These are phyloP conservation scores for Dorcus hopei DNA, from an alignment of 2,888 invertebrate species.

Conservation along the genomic window DNA sequence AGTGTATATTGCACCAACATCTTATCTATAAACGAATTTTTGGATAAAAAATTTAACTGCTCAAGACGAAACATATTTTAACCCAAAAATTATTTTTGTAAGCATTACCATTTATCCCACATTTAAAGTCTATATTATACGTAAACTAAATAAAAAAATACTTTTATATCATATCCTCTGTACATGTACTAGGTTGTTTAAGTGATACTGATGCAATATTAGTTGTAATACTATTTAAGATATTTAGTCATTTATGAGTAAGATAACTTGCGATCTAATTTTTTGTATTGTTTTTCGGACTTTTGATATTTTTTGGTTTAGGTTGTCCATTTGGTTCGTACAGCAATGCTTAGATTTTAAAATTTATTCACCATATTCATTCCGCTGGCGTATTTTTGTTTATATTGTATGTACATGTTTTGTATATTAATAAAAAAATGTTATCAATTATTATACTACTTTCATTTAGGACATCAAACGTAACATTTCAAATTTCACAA, in stretches of 20 bases:
- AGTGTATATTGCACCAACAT: no score
- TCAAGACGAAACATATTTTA: no score
- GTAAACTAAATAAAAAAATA: no score
- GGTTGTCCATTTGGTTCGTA: slow-evolving; percentile 1
- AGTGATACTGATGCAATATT: slow-evolving; percentile 16
- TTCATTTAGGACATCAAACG: no score
- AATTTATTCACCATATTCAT: background rate
- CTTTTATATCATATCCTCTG: no score
- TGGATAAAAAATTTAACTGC: no score
- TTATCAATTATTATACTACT: background rate
- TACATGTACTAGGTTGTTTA: background rate
- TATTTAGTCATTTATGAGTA: slow-evolving; percentile 1
- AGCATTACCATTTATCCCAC: no score
- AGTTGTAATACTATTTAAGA: slow-evolving; percentile 3
- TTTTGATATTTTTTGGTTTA: background rate
- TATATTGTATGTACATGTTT: slow-evolving; percentile 11
- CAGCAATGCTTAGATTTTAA: background rate
- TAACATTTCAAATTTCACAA: no score
- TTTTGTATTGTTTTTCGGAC: slow-evolving; percentile 3
- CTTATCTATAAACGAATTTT: no score
- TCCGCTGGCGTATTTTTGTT: slow-evolving; percentile 4
- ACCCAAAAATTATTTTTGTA: no score
- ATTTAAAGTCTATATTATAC: no score
- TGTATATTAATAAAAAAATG: slow-evolving; percentile 13
- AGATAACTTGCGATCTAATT: slow-evolving; percentile 1